phyloP scores from a whole-genome alignment of 2,113 vertebrate genomes.

The Forbesichthys agassizii region DNA sequence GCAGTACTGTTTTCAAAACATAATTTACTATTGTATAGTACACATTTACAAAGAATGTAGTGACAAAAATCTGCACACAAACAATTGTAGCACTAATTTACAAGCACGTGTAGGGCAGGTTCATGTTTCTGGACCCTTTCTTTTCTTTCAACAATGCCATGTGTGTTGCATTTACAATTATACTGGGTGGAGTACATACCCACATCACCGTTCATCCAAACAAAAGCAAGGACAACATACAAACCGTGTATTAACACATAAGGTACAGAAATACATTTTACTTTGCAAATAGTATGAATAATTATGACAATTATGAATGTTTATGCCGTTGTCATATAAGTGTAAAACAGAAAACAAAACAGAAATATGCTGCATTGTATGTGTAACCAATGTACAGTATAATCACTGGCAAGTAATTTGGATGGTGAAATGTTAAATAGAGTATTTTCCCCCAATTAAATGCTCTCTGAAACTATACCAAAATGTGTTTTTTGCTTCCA shows the following conservation, averaged over 20 bases:
- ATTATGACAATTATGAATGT: constrained; percentile 5
- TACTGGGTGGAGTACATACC: constrained; percentile 17
- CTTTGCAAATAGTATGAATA: constrained; percentile 12
- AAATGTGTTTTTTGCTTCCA: constrained; percentile 2
- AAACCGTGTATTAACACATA: constrained; percentile 44
- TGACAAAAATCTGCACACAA: constrained; percentile 67
- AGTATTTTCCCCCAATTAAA: constrained; percentile 10
- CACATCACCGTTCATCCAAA: constrained; percentile 43
- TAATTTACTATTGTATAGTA: constrained; percentile 74
- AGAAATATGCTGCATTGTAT: constrained; percentile 5
- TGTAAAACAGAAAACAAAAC: constrained; percentile 1
- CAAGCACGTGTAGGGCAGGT: constrained; percentile 57
- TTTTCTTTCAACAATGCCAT: constrained; percentile 31
- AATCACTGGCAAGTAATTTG: constrained; percentile 20
- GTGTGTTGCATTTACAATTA: constrained; percentile 22
- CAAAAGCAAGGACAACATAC: constrained; percentile 60
- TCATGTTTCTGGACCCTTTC: constrained; percentile 27
- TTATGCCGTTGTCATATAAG: constrained; percentile 11
- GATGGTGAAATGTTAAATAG: constrained; percentile 5
- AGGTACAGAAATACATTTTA: constrained; percentile 41
- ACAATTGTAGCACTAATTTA: constrained; percentile 65
- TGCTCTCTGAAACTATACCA: not conserved
- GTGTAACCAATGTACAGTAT: constrained; percentile 5
- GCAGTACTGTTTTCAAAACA: constrained; percentile 53
- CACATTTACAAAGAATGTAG: constrained; percentile 73